Evolutionary conservation across 2,888 invertebrate genomes (phyloP).

Genomic region (Dasypolia templi): DNA sequence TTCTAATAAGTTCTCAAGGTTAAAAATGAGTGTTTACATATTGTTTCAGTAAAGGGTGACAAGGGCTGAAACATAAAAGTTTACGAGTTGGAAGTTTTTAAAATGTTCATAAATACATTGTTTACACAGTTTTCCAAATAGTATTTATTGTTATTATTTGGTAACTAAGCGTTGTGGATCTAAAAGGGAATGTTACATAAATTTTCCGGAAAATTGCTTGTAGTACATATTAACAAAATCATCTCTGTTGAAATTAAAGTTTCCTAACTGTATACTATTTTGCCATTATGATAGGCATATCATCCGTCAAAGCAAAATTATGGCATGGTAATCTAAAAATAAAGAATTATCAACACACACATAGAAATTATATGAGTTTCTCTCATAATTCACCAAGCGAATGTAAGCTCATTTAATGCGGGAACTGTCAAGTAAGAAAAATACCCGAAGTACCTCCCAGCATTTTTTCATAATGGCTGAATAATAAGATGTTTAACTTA

Average conservation of each 20-base stretch:
- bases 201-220: not conserved
- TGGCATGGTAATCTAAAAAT: constrained; percentile 14
- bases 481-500: constrained; percentile 7
- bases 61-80: constrained; percentile 45
- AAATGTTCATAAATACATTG: constrained; percentile 51
- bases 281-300: not conserved
- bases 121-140: constrained; percentile 44
- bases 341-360: constrained; percentile 8
- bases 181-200: constrained; percentile 14
- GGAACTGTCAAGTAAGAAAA: constrained; percentile 5
- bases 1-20: constrained; percentile 25
- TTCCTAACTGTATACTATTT: not conserved
- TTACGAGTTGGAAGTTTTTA: constrained; percentile 40
- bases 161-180: constrained; percentile 17
- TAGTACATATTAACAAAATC: not conserved
- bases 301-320: not conserved
- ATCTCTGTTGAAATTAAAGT: not conserved
- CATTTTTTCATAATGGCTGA: constrained; percentile 16
- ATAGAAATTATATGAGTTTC: not conserved
- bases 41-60: constrained; percentile 32
- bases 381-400: constrained; percentile 15
- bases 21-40: constrained; percentile 15
- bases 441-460: not conserved
- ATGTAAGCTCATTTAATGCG: constrained; percentile 19
- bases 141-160: constrained; percentile 35